A percentile compares a stretch with the other conserved stretches of the same genome.
These are phyloP conservation scores for Aradus depressus DNA, from an alignment of 2,888 invertebrate genomes.

Conservation along the genomic window DNA sequence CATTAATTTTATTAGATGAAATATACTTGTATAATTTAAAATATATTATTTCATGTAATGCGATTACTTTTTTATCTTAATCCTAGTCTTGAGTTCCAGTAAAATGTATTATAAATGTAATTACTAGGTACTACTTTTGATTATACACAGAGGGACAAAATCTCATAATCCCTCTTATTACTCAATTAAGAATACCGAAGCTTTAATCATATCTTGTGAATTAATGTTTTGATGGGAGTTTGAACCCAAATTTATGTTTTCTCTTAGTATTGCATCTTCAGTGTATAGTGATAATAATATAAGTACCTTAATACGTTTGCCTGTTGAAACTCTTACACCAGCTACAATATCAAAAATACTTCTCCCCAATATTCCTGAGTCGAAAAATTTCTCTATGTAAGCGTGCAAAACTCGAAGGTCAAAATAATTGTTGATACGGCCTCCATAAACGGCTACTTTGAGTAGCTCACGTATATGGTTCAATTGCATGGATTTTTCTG, in stretches of 20 bases:
- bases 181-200: too few species aligned
- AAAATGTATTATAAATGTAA: too few species aligned
- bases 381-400: slow-evolving; percentile 53
- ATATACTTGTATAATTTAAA: too few species aligned
- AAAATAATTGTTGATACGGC: slow-evolving; percentile 66
- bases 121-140: too few species aligned
- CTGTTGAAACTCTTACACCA: slow-evolving; percentile 42
- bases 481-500: slow-evolving; percentile 46
- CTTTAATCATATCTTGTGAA: not conserved
- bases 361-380: slow-evolving; percentile 46
- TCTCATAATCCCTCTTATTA: too few species aligned
- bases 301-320: slow-evolving; percentile 43
- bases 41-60: too few species aligned
- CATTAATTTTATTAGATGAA: too few species aligned
- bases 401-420: slow-evolving; percentile 57
- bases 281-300: not conserved
- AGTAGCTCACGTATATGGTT: slow-evolving; percentile 63
- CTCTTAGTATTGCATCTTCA: not conserved
- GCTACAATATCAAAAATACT: slow-evolving; percentile 48
- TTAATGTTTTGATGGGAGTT: not conserved
- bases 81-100: too few species aligned
- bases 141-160: too few species aligned
- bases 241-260: not conserved
- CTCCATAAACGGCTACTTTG: slow-evolving; percentile 73
- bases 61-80: too few species aligned